Conservation (phyloP, 1,140 invertebrate species). For the Brachionus asplanchnoidis region DNA sequence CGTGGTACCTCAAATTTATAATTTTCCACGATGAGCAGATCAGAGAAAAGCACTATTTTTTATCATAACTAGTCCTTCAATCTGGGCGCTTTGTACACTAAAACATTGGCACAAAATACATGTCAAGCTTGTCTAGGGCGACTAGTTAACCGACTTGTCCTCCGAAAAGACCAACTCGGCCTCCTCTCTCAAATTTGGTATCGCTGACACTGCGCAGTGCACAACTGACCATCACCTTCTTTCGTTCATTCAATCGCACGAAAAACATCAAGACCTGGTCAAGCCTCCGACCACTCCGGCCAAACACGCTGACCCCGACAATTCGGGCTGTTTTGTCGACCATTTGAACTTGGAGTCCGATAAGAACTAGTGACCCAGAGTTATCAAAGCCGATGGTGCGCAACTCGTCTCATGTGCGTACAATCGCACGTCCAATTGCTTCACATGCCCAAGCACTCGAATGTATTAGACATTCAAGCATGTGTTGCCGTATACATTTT, state of each 20-base stretch:
- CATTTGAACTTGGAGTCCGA: not conserved
- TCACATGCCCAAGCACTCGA: not conserved
- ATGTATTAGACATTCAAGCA: constrained; percentile 16
- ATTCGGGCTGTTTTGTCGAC: not conserved
- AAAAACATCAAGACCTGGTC: constrained; percentile 65
- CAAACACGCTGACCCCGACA: not conserved
- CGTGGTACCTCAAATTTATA: too few species aligned
- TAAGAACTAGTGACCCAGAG: not conserved
- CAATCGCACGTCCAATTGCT: not conserved
- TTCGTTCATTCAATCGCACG: constrained; percentile 3
- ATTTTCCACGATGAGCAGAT: too few species aligned
- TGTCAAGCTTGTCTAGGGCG: too few species aligned
- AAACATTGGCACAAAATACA: too few species aligned
- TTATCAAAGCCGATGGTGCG: not conserved
- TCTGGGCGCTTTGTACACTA: too few species aligned
- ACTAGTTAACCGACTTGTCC: constrained; percentile 93
- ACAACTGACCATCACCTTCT: not conserved
- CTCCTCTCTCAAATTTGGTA: not conserved
- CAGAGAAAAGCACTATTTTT: too few species aligned
- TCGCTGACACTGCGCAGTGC: not conserved
- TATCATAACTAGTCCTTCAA: too few species aligned
- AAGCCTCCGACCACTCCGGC: constrained; percentile 62
- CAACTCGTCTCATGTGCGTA: not conserved
- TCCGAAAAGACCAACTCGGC: constrained; percentile 92
- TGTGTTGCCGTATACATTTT: constrained; percentile 8